Percentiles rank a stretch among this genome's conserved stretches.
phyloP scores from a whole-genome alignment of 2,797 vertebrate genomes.

The Sebastes baramenuke region DNA sequence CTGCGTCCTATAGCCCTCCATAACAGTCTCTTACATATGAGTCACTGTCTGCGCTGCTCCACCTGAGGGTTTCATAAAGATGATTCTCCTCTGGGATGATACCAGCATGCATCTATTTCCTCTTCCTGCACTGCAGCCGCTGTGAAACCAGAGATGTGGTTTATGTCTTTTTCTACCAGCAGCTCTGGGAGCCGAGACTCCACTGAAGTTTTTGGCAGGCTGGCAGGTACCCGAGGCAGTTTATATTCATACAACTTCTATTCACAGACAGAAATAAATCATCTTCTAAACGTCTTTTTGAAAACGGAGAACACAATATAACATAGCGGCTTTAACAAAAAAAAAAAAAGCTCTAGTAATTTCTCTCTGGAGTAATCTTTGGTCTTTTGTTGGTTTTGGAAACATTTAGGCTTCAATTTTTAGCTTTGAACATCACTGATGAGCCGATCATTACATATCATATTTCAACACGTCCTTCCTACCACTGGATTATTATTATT shows the following conservation, averaged over 20 bases:
- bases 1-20: conserved; percentile 45
- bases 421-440: not conserved
- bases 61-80: conserved; percentile 70
- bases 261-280: conserved; percentile 48
- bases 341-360: conserved; percentile 19
- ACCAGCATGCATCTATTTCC: conserved; percentile 54
- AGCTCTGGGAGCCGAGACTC: conserved; percentile 45
- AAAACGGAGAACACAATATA: conserved; percentile 37
- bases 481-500: not conserved
- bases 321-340: conserved; percentile 24
- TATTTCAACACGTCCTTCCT: not conserved
- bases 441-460: not conserved
- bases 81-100: conserved; percentile 62
- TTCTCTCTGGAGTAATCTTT: conserved; percentile 27
- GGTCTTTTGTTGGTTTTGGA: conserved; percentile 22
- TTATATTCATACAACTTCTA: conserved; percentile 48
- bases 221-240: conserved; percentile 49
- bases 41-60: conserved; percentile 48
- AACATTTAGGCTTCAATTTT: conserved; percentile 12
- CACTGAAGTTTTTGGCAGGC: conserved; percentile 50
- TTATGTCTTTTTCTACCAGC: conserved; percentile 53
- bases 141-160: conserved; percentile 57
- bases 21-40: conserved; percentile 51
- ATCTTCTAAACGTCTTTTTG: conserved; percentile 30
- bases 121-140: conserved; percentile 29